Evolutionary conservation across 2,797 vertebrate species (phyloP).

Genomic region (Manis crassicaudata): DNA sequence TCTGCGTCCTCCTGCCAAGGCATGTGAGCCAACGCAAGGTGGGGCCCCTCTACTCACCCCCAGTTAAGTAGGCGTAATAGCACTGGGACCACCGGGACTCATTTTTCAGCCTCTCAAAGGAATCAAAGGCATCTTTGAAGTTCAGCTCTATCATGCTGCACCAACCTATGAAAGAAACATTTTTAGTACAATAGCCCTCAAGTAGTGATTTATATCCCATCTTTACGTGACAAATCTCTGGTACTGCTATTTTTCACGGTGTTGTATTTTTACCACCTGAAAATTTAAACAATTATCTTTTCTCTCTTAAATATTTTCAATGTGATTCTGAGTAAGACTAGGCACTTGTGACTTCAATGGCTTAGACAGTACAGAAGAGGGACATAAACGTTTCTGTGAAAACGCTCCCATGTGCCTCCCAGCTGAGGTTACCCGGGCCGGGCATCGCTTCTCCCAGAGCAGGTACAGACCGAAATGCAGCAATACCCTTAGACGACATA

Average conservation of each 20-base stretch:
- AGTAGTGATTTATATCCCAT: accelerated
- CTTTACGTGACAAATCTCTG: not conserved
- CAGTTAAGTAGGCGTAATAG: constrained; percentile 98
- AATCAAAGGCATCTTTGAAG: constrained; percentile 94
- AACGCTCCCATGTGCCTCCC: not conserved
- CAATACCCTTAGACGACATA: accelerated
- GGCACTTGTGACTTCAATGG: not conserved
- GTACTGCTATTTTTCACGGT: not conserved
- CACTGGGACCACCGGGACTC: constrained; percentile 99
- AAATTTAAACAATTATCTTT: not conserved
- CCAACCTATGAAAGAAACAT: constrained; percentile 90
- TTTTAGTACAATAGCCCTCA: not conserved
- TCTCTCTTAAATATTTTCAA: not conserved
- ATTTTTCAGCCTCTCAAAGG: constrained; percentile 96
- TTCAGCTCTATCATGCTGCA: constrained; percentile 99
- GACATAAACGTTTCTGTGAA: not conserved
- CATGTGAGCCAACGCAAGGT: too few relatives aligned
- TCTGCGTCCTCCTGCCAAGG: not conserved
- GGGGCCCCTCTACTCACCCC: constrained; percentile 86
- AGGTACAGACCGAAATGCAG: not conserved
- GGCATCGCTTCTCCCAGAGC: too few relatives aligned
- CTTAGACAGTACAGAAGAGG: not conserved
- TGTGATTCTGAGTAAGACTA: not conserved
- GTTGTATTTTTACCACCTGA: not conserved
- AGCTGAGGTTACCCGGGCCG: not conserved